phyloP scores from a whole-genome alignment of 2,888 invertebrate genomes.

The Choristoneura rosaceana region DNA sequence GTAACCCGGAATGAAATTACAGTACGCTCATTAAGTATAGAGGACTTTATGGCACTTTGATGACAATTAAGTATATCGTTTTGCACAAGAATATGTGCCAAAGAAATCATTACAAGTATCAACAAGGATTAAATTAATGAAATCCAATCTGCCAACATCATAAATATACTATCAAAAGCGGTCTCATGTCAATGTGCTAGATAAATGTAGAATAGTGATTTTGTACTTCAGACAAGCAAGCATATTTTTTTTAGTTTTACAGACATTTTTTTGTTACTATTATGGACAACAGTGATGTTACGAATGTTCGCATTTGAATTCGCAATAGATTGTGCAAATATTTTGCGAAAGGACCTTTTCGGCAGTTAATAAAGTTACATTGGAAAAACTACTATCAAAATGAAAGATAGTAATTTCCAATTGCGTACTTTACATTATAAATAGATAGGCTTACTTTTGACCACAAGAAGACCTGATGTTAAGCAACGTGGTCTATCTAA shows the following conservation, averaged over 20 bases:
- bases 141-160: constrained; percentile 14
- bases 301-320: too few relatives aligned
- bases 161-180: not conserved
- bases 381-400: too few relatives aligned
- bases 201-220: not conserved
- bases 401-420: too few relatives aligned
- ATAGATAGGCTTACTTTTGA: not conserved
- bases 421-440: too few relatives aligned
- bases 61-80: constrained; percentile 23
- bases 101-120: constrained; percentile 7
- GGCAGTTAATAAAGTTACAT: too few relatives aligned
- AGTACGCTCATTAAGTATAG: not conserved
- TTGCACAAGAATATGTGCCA: not conserved
- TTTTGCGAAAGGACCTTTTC: too few relatives aligned
- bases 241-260: not conserved
- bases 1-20: too few relatives aligned
- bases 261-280: not conserved
- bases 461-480: too few relatives aligned
- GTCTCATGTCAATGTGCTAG: not conserved
- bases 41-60: constrained; percentile 12
- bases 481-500: too few relatives aligned
- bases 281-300: too few relatives aligned
- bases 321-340: too few relatives aligned
- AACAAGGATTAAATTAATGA: not conserved
- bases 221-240: not conserved